Conservation (phyloP, 2,113 vertebrate genomes). For the Pedionomus torquatus region DNA sequence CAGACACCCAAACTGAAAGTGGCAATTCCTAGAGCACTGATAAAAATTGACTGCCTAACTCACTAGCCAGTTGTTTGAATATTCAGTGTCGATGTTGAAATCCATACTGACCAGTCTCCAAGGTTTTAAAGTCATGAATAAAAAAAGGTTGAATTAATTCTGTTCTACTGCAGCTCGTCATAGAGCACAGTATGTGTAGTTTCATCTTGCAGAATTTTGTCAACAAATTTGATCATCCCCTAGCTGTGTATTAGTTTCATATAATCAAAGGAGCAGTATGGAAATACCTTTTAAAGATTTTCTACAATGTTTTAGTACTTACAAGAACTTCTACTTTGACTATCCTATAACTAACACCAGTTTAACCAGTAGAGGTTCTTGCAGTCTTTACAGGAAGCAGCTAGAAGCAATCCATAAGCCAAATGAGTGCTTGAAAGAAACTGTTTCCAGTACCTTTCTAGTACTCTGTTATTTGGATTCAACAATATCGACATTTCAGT, state of each 20-base stretch:
- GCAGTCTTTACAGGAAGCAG: neutral
- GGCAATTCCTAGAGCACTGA: neutral
- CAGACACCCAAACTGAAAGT: neutral
- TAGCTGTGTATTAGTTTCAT: neutral
- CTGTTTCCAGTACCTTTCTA: neutral
- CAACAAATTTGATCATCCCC: neutral
- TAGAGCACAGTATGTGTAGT: neutral
- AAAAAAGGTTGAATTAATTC: neutral
- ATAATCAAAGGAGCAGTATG: neutral
- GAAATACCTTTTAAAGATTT: neutral
- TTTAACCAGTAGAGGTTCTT: neutral
- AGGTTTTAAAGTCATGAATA: neutral
- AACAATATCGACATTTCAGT: neutral
- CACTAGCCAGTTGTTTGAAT: neutral
- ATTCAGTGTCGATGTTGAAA: neutral
- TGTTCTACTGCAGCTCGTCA: neutral
- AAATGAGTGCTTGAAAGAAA: slow-evolving; percentile 4
- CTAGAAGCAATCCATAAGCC: neutral
- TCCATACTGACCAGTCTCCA: neutral
- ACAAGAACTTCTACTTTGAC: neutral
- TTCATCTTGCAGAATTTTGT: neutral
- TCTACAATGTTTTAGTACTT: neutral
- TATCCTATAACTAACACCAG: neutral
- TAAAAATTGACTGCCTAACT: neutral
- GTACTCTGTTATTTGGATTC: neutral